Percentiles rank a stretch among this genome's conserved stretches.
These are phyloP conservation scores for Channa striata DNA, from an alignment of 2,797 vertebrate genomes.

Conservation along the genomic window DNA sequence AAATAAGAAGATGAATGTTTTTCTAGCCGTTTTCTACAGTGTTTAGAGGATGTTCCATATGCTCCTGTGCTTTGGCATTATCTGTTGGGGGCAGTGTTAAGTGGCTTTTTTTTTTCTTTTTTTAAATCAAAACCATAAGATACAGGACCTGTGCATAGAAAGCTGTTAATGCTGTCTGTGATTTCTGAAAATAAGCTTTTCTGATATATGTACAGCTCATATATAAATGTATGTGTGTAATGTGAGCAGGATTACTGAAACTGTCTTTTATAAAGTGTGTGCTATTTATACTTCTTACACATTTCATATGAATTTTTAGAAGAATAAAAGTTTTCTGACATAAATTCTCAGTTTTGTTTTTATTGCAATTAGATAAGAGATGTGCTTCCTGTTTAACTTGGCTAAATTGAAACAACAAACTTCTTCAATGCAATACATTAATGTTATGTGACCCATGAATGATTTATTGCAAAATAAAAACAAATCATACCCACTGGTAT, in stretches of 20 bases:
- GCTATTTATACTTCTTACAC: slow-evolving; percentile 67
- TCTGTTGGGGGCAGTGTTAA: slow-evolving; percentile 58
- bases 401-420: slow-evolving; percentile 43
- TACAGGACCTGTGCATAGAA: slow-evolving; percentile 55
- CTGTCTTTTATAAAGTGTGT: slow-evolving; percentile 69
- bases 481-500: background rate
- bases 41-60: slow-evolving; percentile 68
- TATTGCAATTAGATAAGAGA: slow-evolving; percentile 3
- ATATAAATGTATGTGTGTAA: slow-evolving; percentile 37
- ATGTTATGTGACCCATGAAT: slow-evolving; percentile 1
- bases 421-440: background rate
- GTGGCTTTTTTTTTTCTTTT: slow-evolving; percentile 49
- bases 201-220: slow-evolving; percentile 15
- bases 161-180: slow-evolving; percentile 61
- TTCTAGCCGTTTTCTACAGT: slow-evolving; percentile 75
- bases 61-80: slow-evolving; percentile 56
- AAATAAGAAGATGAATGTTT: slow-evolving; percentile 55
- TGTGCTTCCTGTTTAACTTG: background rate
- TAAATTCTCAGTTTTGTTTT: slow-evolving; percentile 20
- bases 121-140: slow-evolving; percentile 31
- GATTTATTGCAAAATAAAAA: background rate
- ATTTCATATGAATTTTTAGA: slow-evolving; percentile 71
- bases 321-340: slow-evolving; percentile 55
- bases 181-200: slow-evolving; percentile 59
- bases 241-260: slow-evolving; percentile 47